Base-by-base conservation (phyloP, 2,888 invertebrate genomes). In the Saturnia pavonia region DNA sequence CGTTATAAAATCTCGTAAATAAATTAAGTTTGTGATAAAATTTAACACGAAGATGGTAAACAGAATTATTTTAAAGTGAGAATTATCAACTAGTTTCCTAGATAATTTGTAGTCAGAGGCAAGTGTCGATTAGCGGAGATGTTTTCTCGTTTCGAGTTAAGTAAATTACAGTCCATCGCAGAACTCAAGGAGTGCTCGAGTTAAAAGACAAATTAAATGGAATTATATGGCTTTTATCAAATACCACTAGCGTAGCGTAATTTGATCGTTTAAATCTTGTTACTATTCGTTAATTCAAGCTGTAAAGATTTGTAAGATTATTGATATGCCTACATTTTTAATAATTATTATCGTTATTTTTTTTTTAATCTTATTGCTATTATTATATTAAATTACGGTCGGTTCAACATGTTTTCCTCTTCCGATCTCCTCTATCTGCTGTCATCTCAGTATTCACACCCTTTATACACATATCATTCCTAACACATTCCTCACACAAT, bases 181-280 rank as follows among this genome's bases (percentile, higher is more conserved):
- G 54, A 54, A 7, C 11, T 22, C 54, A n/a, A 79, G 75, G 71
- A 77, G 76, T 74, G 77, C 77, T 83, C 76, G 80, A 85, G 85
- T 86, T 85, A 84, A 83, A 83, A 79, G 77, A 79, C 76, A 79
- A 84, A 82, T 82, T 78, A 77, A 25, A 27, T 25, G 57, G 81
- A 79, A n/a, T 51, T 51, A 51, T 51, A 51, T 51, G 8, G 51
- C 19, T n/a, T 51, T 51, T 51, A 51, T n/a, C 1, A n/a, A n/a
- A 51, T n/a, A n/a, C n/a, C n/a, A n/a, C n/a, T n/a, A n/a, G n/a
- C n/a, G n/a, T n/a, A n/a, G n/a, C n/a, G n/a, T n/a, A n/a, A n/a
- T n/a, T n/a, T n/a, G n/a, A 34, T 34, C 34, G 34, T 34, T 34
- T 34, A 34, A 34, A 34, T 34, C 34, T 4, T 4, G 6, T 34